Base-by-base conservation (phyloP, 2,888 invertebrate species). In the Acrobasis suavella region DNA sequence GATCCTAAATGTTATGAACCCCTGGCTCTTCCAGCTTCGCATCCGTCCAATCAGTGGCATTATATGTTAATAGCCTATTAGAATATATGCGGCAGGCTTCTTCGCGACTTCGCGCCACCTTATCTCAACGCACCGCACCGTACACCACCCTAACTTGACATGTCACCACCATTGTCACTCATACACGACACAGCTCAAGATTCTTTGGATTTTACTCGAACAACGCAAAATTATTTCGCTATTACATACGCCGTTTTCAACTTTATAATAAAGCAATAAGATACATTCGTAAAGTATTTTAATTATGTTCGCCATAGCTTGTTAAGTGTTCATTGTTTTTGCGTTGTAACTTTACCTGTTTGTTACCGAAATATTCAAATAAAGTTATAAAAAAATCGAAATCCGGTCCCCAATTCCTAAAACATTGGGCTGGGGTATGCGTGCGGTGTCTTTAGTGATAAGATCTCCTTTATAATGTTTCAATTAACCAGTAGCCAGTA, bases 21-120 rank as follows among this genome's bases (percentile, higher is more conserved):
- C 71, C 85, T 83, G 82, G 16, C 83, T 86, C 86, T 86, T 86
- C 87, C 84, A 85, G 86, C 83, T 80, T 86, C 86, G 87, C 88
- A 91, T 89, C 87, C 89, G 89, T 91, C 94, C 94, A 94, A 94
- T 94, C 94, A 93, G 93, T 89, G 74, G 87, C 86, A 92, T 92
- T 92, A 92, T 92, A 92, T 92, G 92, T 91, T 91, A 92, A 92
- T 92, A 88, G 88, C 85, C 90, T 87, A 92, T 92, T 92, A 91
- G 90, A 92, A 92, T 91, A 91, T 85, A 86, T 83, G 79, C 83
- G 76, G 81, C 82, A 77, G 77, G 80, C 80, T 80, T 82, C 85
- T 86, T 86, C 86, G 86, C 87, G 81, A 82, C 85, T 86, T 86
- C 86, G 86, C 87, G 81, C 86, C 81, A 65, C 65, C 75, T 75